Percentiles rank a stretch among this genome's conserved stretches.
Evolutionary conservation across 2,113 vertebrate genomes (phyloP).

Genomic region (Oxyruncus cristatus): DNA sequence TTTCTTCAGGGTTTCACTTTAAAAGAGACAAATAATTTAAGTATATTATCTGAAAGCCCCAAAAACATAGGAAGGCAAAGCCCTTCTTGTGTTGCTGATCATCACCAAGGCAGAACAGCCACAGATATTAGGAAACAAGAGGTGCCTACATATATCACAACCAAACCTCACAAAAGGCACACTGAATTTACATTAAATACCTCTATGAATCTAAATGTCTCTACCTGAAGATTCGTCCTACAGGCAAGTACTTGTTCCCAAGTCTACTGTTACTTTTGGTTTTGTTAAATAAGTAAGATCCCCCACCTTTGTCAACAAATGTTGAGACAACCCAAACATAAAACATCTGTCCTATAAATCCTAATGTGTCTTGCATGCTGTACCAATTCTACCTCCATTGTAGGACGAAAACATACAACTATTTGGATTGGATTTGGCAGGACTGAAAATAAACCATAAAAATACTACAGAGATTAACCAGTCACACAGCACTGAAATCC

Average conservation of each 20-base stretch:
- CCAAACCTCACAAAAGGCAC: background rate
- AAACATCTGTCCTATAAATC: background rate
- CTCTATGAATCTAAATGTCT: background rate
- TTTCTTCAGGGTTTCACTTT: background rate
- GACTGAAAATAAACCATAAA: background rate
- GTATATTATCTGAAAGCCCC: background rate
- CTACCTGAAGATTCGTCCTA: background rate
- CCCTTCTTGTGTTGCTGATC: background rate
- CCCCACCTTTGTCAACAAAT: background rate
- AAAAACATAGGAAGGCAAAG: background rate
- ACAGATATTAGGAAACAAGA: background rate
- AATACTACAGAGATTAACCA: background rate
- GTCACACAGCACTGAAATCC: background rate
- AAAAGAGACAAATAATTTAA: background rate
- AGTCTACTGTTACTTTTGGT: background rate
- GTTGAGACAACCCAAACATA: background rate
- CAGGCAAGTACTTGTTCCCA: background rate
- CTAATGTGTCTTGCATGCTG: background rate
- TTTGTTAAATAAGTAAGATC: background rate
- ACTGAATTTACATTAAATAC: background rate
- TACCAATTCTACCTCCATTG: background rate
- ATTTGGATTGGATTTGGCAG: background rate
- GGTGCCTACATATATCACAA: background rate
- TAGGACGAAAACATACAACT: background rate
- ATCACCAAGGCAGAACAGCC: background rate